Conservation (phyloP, 1,140 invertebrate species). For the Microplitis demolitor region DNA sequence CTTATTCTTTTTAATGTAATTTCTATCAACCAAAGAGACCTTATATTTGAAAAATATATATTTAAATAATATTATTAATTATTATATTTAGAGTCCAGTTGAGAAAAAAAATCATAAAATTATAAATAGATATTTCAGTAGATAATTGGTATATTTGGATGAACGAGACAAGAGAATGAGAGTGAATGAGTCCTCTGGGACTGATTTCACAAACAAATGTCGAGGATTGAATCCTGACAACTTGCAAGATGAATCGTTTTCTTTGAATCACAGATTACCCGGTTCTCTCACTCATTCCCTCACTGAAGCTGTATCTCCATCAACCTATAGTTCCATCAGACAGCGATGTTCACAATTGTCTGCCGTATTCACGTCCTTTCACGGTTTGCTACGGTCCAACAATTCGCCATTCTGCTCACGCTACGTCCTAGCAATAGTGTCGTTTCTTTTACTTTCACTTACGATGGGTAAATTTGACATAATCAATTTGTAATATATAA, state of each 20-base stretch:
- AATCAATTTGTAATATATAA: too few species aligned
- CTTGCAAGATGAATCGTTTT: slow-evolving; percentile 59
- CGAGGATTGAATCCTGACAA: slow-evolving; percentile 60
- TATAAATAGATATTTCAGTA: neutral
- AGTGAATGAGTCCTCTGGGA: slow-evolving; percentile 49
- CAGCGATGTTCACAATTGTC: slow-evolving; percentile 20
- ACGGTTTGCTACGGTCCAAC: slow-evolving; percentile 34
- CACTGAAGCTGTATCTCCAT: slow-evolving; percentile 33
- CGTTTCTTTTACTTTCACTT: slow-evolving; percentile 15
- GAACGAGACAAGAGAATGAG: slow-evolving; percentile 13
- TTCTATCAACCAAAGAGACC: neutral
- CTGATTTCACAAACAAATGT: slow-evolving; percentile 61
- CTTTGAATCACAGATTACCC: slow-evolving; percentile 60
- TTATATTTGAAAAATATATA: too few species aligned
- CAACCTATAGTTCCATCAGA: slow-evolving; percentile 30
- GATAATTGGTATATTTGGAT: neutral
- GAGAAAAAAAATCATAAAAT: neutral
- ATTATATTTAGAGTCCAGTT: neutral
- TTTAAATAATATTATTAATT: too few species aligned
- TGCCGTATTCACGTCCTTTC: slow-evolving; percentile 27
- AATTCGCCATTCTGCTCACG: slow-evolving; percentile 52
- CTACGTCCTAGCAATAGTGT: slow-evolving; percentile 27
- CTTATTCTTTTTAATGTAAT: neutral
- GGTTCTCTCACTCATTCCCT: slow-evolving; percentile 32
- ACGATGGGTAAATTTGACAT: too few species aligned